Conservation (phyloP, 1,140 invertebrate species). For the Achatina immaculata region DNA sequence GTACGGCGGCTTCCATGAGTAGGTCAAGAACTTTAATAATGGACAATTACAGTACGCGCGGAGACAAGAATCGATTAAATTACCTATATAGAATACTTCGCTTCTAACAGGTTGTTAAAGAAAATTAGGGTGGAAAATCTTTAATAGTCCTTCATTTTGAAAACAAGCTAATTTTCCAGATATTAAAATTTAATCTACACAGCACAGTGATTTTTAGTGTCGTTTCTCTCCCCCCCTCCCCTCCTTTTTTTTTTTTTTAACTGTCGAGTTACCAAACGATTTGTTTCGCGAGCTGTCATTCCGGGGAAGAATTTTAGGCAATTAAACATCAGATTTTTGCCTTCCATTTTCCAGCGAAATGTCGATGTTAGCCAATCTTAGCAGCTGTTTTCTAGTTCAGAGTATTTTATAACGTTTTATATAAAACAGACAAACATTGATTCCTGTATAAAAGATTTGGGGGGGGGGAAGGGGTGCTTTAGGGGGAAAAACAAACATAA, state of each 20-base stretch:
- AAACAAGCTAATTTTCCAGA: background rate
- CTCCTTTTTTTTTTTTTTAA: too few species aligned
- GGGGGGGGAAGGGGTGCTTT: too few species aligned
- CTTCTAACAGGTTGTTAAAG: conserved; percentile 8
- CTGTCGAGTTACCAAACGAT: background rate
- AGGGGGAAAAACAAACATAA: too few species aligned
- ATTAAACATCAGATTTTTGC: too few species aligned
- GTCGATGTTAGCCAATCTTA: too few species aligned
- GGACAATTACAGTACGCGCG: background rate
- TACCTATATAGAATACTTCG: background rate
- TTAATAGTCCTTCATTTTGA: conserved; percentile 1
- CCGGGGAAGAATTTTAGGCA: background rate
- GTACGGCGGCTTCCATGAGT: background rate
- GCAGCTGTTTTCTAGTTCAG: too few species aligned
- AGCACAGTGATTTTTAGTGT: background rate
- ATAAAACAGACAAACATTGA: too few species aligned
- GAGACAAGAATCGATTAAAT: background rate
- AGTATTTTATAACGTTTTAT: too few species aligned
- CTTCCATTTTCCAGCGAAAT: too few species aligned
- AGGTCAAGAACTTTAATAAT: background rate
- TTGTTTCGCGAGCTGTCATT: conserved; percentile 6
- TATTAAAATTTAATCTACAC: conserved; percentile 5
- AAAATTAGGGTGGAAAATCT: conserved; percentile 4
- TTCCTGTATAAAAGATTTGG: too few species aligned
- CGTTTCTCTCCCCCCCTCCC: too few species aligned